Conservation (phyloP, 2,113 vertebrate genomes). For the Acrocephalus kingi region DNA sequence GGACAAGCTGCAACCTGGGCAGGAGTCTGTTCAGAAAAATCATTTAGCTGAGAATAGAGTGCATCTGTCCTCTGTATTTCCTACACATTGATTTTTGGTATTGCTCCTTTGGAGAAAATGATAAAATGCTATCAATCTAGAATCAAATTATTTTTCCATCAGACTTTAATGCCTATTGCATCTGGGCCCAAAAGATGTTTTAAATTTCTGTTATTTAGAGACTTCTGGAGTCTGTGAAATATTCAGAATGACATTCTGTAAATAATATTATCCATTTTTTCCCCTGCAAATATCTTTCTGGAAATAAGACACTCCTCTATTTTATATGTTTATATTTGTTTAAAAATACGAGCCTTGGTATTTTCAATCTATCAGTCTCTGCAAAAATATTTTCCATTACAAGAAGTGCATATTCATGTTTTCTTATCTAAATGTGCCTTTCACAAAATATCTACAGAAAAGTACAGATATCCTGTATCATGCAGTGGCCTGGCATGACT, state of each 20-base stretch:
- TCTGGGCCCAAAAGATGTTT: not conserved
- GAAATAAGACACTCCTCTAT: not conserved
- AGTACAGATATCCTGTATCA: not conserved
- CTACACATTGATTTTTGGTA: not conserved
- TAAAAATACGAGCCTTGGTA: not conserved
- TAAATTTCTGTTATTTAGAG: not conserved
- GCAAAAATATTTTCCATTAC: not conserved
- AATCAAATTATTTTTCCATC: not conserved
- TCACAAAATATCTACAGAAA: not conserved
- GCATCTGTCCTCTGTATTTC: not conserved
- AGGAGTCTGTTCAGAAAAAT: not conserved
- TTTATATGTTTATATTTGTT: not conserved
- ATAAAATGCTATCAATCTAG: not conserved
- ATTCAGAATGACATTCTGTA: not conserved
- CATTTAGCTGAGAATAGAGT: not conserved
- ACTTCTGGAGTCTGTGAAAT: not conserved
- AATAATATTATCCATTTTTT: not conserved
- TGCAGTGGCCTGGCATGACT: not conserved
- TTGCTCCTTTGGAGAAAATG: not conserved
- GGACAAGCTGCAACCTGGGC: not conserved
- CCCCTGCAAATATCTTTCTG: not conserved
- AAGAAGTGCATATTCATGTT: constrained; percentile 9
- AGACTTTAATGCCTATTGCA: not conserved
- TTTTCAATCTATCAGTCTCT: not conserved
- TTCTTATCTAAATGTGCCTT: not conserved